A percentile compares a stretch with the other conserved stretches of the same genome.
These are phyloP conservation scores for Chloropsis hardwickii DNA, from an alignment of 2,113 vertebrate species.

Conservation along the genomic window DNA sequence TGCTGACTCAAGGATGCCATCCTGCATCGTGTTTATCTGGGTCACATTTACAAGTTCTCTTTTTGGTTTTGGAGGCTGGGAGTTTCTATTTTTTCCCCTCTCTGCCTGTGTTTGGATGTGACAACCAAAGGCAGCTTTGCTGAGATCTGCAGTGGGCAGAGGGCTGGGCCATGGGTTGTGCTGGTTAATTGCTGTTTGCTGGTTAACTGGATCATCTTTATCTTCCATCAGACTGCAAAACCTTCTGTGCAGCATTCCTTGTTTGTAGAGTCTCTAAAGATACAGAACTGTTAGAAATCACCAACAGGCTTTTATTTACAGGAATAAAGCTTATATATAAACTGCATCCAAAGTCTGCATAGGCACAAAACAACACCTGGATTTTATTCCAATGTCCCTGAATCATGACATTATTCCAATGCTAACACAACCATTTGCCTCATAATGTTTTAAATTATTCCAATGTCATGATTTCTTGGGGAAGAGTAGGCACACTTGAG, in stretches of 20 bases:
- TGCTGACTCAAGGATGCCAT: background rate
- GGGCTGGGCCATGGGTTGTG: fast-evolving
- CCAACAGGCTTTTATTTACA: background rate
- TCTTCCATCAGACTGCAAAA: background rate
- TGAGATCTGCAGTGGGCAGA: background rate
- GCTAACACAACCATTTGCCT: background rate
- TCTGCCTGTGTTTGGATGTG: background rate
- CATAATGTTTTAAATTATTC: background rate
- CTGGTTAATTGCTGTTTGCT: background rate
- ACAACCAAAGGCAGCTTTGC: background rate
- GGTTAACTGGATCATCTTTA: background rate
- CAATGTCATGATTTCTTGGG: background rate
- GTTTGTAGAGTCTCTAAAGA: background rate
- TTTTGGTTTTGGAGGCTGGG: background rate
- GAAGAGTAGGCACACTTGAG: background rate
- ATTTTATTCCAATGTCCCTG: background rate
- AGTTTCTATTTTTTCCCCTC: slow-evolving; percentile 1
- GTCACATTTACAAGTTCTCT: slow-evolving; percentile 21
- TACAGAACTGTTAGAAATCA: background rate
- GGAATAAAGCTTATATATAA: background rate
- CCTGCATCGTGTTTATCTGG: background rate
- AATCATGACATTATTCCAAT: background rate
- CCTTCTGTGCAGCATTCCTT: background rate
- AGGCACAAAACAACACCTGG: background rate
- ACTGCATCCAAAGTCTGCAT: background rate